Evolutionary conservation across 2,888 invertebrate genomes (phyloP).

Genomic region (Meghimatium bilineatum): DNA sequence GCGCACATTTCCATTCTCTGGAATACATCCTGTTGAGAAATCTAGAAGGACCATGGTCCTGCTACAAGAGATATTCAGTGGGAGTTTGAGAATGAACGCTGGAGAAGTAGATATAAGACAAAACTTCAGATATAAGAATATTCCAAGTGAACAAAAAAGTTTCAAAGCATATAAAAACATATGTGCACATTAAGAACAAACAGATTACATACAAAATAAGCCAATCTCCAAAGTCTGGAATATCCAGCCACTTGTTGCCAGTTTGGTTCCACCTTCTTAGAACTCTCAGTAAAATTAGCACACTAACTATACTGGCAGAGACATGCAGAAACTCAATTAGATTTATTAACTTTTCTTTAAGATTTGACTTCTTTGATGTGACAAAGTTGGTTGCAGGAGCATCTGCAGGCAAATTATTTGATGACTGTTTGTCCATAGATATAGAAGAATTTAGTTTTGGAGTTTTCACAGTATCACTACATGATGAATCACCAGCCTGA

Average conservation of each 20-base stretch:
- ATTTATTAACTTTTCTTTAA: not conserved
- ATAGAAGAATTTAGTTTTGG: not conserved
- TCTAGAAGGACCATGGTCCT: too few relatives aligned
- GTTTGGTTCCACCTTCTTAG: slow-evolving; percentile 88
- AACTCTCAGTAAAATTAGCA: slow-evolving; percentile 80
- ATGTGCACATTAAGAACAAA: too few relatives aligned
- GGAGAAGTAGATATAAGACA: too few relatives aligned
- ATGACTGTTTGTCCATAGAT: not conserved
- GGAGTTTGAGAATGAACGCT: too few relatives aligned
- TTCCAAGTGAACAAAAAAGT: too few relatives aligned
- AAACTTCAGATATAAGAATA: too few relatives aligned
- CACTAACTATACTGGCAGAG: slow-evolving; percentile 26
- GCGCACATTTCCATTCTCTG: too few relatives aligned
- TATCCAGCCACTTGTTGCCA: slow-evolving; percentile 86
- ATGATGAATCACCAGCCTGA: not conserved
- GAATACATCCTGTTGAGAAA: too few relatives aligned
- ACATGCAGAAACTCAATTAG: slow-evolving; percentile 5
- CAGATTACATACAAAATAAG: not conserved
- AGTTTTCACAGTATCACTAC: not conserved
- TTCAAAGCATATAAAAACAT: too few relatives aligned
- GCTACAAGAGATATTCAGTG: too few relatives aligned
- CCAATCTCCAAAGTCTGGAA: not conserved
- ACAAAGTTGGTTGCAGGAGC: not conserved
- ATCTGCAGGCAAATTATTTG: not conserved
- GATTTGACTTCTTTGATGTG: not conserved